These are phyloP conservation scores for Uloborus plumipes DNA, from an alignment of 2,888 invertebrate species.

Conservation along the genomic window DNA sequence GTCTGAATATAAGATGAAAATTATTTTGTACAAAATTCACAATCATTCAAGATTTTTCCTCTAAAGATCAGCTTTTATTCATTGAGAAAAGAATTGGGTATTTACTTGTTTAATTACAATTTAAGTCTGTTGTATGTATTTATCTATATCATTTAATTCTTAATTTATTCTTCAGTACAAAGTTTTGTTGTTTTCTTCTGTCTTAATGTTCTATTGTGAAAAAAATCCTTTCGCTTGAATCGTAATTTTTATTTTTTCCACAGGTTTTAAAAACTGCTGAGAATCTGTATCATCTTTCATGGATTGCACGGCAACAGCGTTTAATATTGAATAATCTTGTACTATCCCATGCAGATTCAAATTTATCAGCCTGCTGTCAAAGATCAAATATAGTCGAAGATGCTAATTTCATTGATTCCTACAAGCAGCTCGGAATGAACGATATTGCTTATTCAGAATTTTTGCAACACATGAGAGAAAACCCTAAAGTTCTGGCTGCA, in stretches of 20 bases:
- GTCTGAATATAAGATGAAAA: no score
- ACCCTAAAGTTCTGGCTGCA: slow-evolving; percentile 80
- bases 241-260: slow-evolving; percentile 6
- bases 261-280: slow-evolving; percentile 73
- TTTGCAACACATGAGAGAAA: slow-evolving; percentile 78
- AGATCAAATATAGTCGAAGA: slow-evolving; percentile 78
- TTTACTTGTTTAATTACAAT: no score
- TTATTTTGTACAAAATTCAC: no score
- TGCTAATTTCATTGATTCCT: slow-evolving; percentile 82
- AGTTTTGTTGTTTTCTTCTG: no score
- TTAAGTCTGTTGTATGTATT: no score
- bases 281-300: slow-evolving; percentile 81
- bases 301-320: slow-evolving; percentile 89
- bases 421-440: slow-evolving; percentile 87
- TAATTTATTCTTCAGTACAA: no score
- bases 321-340: slow-evolving; percentile 84
- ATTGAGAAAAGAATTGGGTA: no score
- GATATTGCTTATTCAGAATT: slow-evolving; percentile 80
- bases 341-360: slow-evolving; percentile 81
- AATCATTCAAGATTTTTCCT: no score
- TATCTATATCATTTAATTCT: no score
- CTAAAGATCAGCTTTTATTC: no score
- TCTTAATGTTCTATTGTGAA: no score
- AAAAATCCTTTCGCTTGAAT: background rate
- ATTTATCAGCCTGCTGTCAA: slow-evolving; percentile 83